phyloP scores from a whole-genome alignment of 2,888 invertebrate species.

The Pinctada fucata region DNA sequence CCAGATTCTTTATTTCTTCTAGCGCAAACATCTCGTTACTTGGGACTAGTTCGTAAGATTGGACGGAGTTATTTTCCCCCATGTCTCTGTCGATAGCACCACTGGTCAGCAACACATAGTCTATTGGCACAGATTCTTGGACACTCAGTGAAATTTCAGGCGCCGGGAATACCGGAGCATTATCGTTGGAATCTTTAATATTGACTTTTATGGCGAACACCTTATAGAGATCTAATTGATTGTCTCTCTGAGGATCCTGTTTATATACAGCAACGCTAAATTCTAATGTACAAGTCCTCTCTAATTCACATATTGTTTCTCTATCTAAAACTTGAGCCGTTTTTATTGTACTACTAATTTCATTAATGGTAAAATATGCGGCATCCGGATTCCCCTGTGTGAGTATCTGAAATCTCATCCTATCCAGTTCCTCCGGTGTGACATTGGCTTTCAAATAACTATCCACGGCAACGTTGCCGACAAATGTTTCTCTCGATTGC shows the following conservation, averaged over 20 bases:
- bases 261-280: constrained; percentile 66
- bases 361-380: constrained; percentile 61
- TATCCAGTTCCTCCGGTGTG: constrained; percentile 51
- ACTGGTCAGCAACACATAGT: constrained; percentile 55
- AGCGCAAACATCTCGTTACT: constrained; percentile 61
- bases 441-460: constrained; percentile 57
- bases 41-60: constrained; percentile 59
- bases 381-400: constrained; percentile 58
- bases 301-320: constrained; percentile 60
- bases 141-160: constrained; percentile 54
- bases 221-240: constrained; percentile 56
- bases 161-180: constrained; percentile 59
- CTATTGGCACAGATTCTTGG: constrained; percentile 57
- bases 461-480: constrained; percentile 66
- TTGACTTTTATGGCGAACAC: constrained; percentile 60
- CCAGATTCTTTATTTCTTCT: constrained; percentile 53
- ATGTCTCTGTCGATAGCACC: constrained; percentile 64
- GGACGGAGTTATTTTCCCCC: constrained; percentile 60
- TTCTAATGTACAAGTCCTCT: constrained; percentile 51
- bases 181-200: constrained; percentile 64
- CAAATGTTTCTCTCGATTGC: constrained; percentile 82
- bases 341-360: constrained; percentile 60
- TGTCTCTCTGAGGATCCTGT: constrained; percentile 43
- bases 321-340: constrained; percentile 61
- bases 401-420: constrained; percentile 60